Evolutionary conservation across 2,113 vertebrate genomes (phyloP).

Genomic region (Oreochromis aureus): DNA sequence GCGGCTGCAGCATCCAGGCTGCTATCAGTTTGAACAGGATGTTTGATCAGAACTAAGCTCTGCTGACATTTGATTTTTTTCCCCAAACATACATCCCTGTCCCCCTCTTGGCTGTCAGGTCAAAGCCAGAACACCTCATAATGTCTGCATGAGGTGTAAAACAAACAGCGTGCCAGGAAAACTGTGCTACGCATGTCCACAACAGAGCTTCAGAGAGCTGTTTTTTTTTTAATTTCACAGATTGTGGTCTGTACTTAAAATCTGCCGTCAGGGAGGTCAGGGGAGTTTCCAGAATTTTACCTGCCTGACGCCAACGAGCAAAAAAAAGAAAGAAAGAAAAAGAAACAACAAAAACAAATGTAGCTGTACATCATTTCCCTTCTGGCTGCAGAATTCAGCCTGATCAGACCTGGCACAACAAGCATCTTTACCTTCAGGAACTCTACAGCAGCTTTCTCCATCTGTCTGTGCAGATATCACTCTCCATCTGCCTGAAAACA

Average conservation of each 20-base stretch:
- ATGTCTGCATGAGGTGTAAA: conserved; percentile 15
- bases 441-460: conserved; percentile 37
- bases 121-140: conserved; percentile 39
- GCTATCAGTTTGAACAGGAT: conserved; percentile 55
- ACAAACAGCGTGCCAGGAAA: background rate
- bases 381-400: conserved; percentile 40
- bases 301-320: conserved; percentile 38
- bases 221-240: background rate
- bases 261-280: background rate
- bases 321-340: background rate
- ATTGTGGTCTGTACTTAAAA: background rate
- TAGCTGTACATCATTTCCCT: conserved; percentile 34
- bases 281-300: conserved; percentile 24
- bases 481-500: conserved; percentile 43
- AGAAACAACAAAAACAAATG: conserved; percentile 25
- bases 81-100: conserved; percentile 37
- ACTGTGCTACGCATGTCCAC: background rate
- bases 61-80: conserved; percentile 30
- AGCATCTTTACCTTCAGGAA: conserved; percentile 57
- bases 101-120: conserved; percentile 38
- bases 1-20: background rate
- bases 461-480: conserved; percentile 63
- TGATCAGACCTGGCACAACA: conserved; percentile 68
- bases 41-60: conserved; percentile 62
- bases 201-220: background rate